Evolutionary conservation across 35 echinoderm and acorn worm genomes (phyloP).

Genomic region (Apostichopus japonicus): DNA sequence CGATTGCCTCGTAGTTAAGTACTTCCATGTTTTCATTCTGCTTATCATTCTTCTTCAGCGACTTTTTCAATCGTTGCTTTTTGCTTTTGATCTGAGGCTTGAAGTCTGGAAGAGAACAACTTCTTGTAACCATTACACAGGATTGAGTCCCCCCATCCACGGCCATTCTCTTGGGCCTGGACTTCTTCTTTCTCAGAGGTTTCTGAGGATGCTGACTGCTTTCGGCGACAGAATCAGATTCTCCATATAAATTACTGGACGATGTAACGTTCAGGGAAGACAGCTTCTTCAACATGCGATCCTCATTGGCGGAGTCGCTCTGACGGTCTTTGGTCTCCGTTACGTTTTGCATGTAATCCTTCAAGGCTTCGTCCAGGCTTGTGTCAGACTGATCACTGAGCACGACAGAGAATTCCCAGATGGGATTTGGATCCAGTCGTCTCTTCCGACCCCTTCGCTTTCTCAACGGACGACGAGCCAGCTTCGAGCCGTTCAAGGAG

Average conservation of each 20-base stretch:
- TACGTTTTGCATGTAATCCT: conserved; percentile 98
- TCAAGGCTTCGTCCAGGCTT: conserved; percentile 92
- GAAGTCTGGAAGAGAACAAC: conserved; percentile 78
- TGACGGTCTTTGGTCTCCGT: conserved; percentile 51
- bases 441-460: conserved; percentile 86
- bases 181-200: conserved; percentile 73
- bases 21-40: conserved; percentile 58
- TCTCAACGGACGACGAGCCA: conserved; percentile 64
- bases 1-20: not conserved
- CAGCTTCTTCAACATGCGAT: conserved; percentile 77
- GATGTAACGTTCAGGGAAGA: conserved; percentile 95
- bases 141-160: conserved; percentile 63
- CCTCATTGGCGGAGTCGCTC: conserved; percentile 84
- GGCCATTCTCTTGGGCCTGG: conserved; percentile 81
- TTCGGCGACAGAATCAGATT: conserved; percentile 96
- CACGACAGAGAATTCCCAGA: conserved; percentile 83
- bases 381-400: conserved; percentile 92
- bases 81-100: conserved; percentile 61
- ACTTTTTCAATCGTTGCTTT: conserved; percentile 62
- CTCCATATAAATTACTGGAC: conserved; percentile 95
- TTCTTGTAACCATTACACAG: conserved; percentile 45
- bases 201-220: conserved; percentile 69
- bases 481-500: conserved; percentile 73
- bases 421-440: conserved; percentile 82
- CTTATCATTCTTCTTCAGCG: conserved; percentile 35